Evolutionary conservation across 2,888 invertebrate genomes (phyloP).

Genomic region (Rhamnusium bicolor): DNA sequence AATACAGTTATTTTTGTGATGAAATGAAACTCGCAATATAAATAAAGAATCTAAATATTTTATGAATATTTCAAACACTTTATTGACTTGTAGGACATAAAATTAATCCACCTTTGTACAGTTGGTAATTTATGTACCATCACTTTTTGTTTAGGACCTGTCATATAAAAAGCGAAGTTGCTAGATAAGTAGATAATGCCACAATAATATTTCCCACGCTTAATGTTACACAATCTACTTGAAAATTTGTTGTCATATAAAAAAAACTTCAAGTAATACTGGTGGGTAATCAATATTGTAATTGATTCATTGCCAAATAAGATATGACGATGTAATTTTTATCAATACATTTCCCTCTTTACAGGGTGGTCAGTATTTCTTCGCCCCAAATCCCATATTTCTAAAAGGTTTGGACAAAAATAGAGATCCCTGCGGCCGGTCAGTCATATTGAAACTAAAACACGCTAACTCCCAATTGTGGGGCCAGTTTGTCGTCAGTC

Average conservation of each 20-base stretch:
- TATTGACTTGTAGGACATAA: not conserved
- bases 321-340: not conserved
- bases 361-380: too few species aligned
- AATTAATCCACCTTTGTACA: not conserved
- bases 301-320: not conserved
- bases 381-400: too few species aligned
- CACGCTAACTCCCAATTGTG: too few species aligned
- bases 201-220: constrained; percentile 10
- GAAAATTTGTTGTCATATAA: not conserved
- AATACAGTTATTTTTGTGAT: too few species aligned
- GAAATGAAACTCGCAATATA: too few species aligned
- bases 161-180: not conserved
- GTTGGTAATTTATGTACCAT: not conserved
- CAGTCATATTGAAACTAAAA: too few species aligned
- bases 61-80: too few species aligned
- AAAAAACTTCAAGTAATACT: not conserved
- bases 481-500: too few species aligned
- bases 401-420: too few species aligned
- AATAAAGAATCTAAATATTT: too few species aligned
- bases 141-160: not conserved
- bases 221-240: constrained; percentile 3
- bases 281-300: not conserved
- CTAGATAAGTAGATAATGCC: constrained; percentile 1
- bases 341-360: too few species aligned
- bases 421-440: too few species aligned